Base-by-base conservation (phyloP, 2,888 invertebrate species). In the Pilophorus perplexus region DNA sequence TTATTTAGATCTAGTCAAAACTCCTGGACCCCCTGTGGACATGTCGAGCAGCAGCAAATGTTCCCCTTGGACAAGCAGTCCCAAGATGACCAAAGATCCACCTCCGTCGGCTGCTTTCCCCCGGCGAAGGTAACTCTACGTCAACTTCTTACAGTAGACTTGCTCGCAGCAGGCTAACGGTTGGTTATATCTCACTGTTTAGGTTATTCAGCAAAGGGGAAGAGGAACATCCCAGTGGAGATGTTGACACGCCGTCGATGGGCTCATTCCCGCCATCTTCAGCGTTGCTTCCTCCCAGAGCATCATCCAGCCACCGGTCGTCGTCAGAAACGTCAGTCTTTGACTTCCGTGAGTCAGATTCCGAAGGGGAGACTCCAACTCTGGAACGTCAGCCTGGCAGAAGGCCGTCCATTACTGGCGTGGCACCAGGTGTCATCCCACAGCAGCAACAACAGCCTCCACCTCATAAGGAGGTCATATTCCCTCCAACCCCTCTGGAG, bases 311-410 rank as follows among this genome's bases (percentile, higher is more conserved):
- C 2, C 75, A 82, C 66, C 75, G 83, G 44, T 83, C 82, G 72
- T 83, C 83, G 5, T 83, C 83, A n/a, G 83, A 84, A 74, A 82
- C 83, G 1, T 84, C 83, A 20, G 82, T 85, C 40, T 85, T 85
- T 74, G 85, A 85, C 76, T 85, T 85, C 74, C 80, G 81, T 12
- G 84, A 84, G 71, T 82, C 81, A 60, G 84, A 84, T 72, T 82
- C 85, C 16, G 87, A 88, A 75, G 77, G 80, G 37, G 83, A 84
- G 73, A 80, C 80, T 79, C 80, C 82, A 10, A 80, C 80, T 4
- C 74, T 85, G 22, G 86, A 86, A 77, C 78, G 84, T 66, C 87
- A 86, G 73, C 84, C 55, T 14, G 40, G 20, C 5, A 37, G 52
- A 37, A 22, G 52, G 23, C 40, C 52, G 5, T 48, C 48, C 22